These are phyloP conservation scores for Pseudomyrmex pallidus DNA, from an alignment of 1,140 invertebrate species.

Conservation along the genomic window DNA sequence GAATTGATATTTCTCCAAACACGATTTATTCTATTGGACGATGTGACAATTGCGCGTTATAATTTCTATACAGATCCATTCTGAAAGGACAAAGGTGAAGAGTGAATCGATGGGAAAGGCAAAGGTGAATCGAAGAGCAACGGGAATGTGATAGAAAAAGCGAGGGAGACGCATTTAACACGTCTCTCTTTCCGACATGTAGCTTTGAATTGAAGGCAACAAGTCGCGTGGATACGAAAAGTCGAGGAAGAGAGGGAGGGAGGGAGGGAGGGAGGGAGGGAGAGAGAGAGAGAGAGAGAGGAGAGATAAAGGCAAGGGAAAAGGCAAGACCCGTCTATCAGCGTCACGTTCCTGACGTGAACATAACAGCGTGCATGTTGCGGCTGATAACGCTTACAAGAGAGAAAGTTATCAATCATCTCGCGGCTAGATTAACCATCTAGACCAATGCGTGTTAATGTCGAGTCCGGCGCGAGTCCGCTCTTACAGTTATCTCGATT, in stretches of 20 bases:
- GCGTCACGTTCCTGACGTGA: constrained; percentile 71
- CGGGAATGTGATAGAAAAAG: constrained; percentile 23
- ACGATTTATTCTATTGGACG: neutral
- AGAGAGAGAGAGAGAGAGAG: constrained; percentile 34
- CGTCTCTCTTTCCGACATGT: constrained; percentile 59
- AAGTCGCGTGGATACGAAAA: constrained; percentile 57
- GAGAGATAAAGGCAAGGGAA: constrained; percentile 37
- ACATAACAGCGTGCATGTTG: constrained; percentile 76
- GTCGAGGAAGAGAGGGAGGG: constrained; percentile 34
- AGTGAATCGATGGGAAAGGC: neutral
- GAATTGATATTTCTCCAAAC: neutral
- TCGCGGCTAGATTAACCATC: constrained; percentile 66
- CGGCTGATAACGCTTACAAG: constrained; percentile 75
- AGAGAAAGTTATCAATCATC: constrained; percentile 78
- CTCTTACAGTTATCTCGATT: constrained; percentile 53
- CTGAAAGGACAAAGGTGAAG: neutral
- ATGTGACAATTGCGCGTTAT: neutral
- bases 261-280: constrained; percentile 31
- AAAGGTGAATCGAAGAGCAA: constrained; percentile 14
- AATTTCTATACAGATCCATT: neutral
- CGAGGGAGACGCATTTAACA: constrained; percentile 54
- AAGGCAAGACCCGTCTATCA: constrained; percentile 64
- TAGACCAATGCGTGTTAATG: constrained; percentile 70
- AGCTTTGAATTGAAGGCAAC: constrained; percentile 77
- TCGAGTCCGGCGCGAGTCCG: constrained; percentile 29